Base-by-base conservation (phyloP, 2,888 invertebrate species). In the Ophioninae sp. region DNA sequence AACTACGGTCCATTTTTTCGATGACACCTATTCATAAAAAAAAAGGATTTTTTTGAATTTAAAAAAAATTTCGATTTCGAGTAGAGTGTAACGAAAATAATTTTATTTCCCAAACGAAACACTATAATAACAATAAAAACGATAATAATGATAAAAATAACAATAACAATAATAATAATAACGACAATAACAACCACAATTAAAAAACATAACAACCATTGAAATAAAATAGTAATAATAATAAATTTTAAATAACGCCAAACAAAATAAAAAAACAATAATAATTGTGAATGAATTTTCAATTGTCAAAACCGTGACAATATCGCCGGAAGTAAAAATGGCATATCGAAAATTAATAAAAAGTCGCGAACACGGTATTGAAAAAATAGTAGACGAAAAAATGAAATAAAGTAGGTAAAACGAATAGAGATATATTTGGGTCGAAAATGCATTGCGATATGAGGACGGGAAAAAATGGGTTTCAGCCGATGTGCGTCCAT, bases 281-380 rank as follows among this genome's bases (percentile, higher is more conserved):
- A 22, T 1, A 63, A 39, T 39, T 6, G 17, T 30, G 3, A 30
- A 30, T 30, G 30, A 30, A 30, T 30, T 30, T 10, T 69, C 51
- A 68, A 69, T 9, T 51, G 37, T 20, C 13, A 75, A 56, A 41
- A 44, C 64, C 41, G 63, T 73, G 30, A 20, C 3, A 73, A 37
- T 10, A 67, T 58, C 39, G 67, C 58, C 75, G 39, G 59, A 67
- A 76, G 10, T n/a, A 23, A 67, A 41, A 22, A 10, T 13, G 44
- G 22, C 22, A 68, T 8, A 13, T 13, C 7, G 67, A 17, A 13
- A 41, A 44, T 2, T 13, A 67, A 22, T 6, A 13, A 22, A 17
- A 44, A 0, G n/a, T 13, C 22, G 22, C 13, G 67, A 44, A 44
- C 22, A 13, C 67, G 17, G 6, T 20, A 68, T 68, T 44, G 41